Percentiles rank a stretch among this genome's conserved stretches.
Evolutionary conservation across 2,797 vertebrate species (phyloP).

Genomic region (Spondyliosoma cantharus): DNA sequence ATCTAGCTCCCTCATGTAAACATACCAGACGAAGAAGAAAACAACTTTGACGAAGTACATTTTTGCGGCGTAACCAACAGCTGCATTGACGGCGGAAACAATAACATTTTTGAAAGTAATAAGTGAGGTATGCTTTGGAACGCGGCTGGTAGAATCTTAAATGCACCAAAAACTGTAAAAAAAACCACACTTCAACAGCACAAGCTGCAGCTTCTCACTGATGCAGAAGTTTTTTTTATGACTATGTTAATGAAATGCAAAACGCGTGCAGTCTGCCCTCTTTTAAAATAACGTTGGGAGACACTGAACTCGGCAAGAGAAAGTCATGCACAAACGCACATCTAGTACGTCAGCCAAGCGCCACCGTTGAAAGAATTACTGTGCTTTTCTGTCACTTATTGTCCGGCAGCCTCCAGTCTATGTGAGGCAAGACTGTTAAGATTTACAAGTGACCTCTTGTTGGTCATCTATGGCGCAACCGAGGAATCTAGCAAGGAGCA

Average conservation of each 20-base stretch:
- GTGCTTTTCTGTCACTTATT: conserved; percentile 66
- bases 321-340: conserved; percentile 10
- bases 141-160: not conserved
- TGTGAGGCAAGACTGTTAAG: conserved; percentile 72
- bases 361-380: conserved; percentile 53
- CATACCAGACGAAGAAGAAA: too few relatives aligned
- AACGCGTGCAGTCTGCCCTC: not conserved
- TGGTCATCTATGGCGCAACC: conserved; percentile 45
- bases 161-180: not conserved
- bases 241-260: not conserved
- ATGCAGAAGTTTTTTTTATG: not conserved
- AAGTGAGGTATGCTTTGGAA: not conserved
- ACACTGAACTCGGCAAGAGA: conserved; percentile 12
- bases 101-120: not conserved
- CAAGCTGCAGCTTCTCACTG: not conserved
- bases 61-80: too few relatives aligned
- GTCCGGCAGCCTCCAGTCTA: conserved; percentile 50
- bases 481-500: conserved; percentile 43
- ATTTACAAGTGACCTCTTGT: conserved; percentile 77
- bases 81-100: not conserved
- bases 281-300: not conserved
- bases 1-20: too few relatives aligned
- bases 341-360: conserved; percentile 32
- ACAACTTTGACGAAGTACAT: too few relatives aligned
- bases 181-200: too few relatives aligned